phyloP scores from a whole-genome alignment of 2,113 vertebrate genomes.

The Cynocephalus volans region DNA sequence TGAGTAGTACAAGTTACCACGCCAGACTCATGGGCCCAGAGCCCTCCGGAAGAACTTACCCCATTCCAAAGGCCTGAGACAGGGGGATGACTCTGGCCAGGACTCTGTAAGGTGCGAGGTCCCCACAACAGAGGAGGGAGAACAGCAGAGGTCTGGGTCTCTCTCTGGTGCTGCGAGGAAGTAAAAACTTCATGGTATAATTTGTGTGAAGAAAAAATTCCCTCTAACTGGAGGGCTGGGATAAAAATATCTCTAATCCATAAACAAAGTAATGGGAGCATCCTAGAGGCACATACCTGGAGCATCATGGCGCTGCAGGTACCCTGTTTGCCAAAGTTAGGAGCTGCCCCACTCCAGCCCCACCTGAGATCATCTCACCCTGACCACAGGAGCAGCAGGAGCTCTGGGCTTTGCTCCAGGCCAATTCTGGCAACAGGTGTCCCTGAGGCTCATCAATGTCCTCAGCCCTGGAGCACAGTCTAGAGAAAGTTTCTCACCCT shows the following conservation, averaged over 20 bases:
- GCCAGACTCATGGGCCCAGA: background rate
- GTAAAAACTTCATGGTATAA: conserved; percentile 37
- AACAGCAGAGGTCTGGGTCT: background rate
- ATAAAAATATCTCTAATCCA: conserved; percentile 85
- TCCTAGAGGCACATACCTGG: conserved; percentile 67
- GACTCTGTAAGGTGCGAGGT: background rate
- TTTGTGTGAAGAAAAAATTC: conserved; percentile 76
- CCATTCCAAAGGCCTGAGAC: background rate
- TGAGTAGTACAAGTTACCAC: background rate
- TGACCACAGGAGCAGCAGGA: background rate
- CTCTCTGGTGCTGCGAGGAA: background rate
- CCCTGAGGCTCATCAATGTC: background rate
- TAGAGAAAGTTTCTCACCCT: background rate
- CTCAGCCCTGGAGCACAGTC: too few relatives aligned
- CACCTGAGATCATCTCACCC: background rate
- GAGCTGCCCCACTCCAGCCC: background rate
- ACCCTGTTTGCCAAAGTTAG: background rate
- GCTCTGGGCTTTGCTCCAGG: background rate
- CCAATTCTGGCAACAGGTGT: background rate
- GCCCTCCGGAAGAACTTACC: background rate
- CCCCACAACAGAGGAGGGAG: background rate
- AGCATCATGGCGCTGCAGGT: background rate
- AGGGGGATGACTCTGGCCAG: background rate
- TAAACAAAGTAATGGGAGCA: conserved; percentile 82
- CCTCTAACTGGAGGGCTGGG: conserved; percentile 84